phyloP scores from a whole-genome alignment of 2,113 vertebrate species.

The Puffinus mauretanicus region DNA sequence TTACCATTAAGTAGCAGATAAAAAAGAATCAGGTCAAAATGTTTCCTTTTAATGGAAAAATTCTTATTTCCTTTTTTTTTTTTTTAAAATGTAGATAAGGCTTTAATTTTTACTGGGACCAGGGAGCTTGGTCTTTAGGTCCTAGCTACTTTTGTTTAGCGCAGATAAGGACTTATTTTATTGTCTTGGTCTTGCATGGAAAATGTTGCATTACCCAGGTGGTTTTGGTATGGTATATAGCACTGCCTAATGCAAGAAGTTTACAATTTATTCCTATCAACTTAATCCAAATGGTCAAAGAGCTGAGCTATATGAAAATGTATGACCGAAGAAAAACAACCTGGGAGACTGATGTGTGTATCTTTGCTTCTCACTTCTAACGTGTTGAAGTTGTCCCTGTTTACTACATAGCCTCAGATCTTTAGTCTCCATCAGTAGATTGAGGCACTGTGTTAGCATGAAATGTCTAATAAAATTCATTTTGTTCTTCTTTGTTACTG shows the following conservation, averaged over 20 bases:
- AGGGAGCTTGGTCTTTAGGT: not conserved
- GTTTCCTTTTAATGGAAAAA: not conserved
- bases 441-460: not conserved
- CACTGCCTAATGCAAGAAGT: not conserved
- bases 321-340: not conserved
- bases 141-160: not conserved
- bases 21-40: not conserved
- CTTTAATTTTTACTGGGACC: not conserved
- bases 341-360: not conserved
- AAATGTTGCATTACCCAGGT: not conserved
- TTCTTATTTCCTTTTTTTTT: not conserved
- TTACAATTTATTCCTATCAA: not conserved
- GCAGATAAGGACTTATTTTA: not conserved
- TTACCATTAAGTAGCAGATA: not conserved
- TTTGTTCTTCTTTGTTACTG: not conserved
- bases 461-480: not conserved
- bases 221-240: not conserved
- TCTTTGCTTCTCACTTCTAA: not conserved
- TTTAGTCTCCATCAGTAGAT: not conserved
- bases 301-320: not conserved
- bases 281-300: not conserved
- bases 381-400: not conserved
- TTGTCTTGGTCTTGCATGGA: not conserved
- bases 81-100: not conserved
- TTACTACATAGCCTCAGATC: not conserved